A percentile compares a stretch with the other conserved stretches of the same genome.
Conservation (phyloP, 2,888 invertebrate genomes). For the Drosophila lutescens region DNA sequence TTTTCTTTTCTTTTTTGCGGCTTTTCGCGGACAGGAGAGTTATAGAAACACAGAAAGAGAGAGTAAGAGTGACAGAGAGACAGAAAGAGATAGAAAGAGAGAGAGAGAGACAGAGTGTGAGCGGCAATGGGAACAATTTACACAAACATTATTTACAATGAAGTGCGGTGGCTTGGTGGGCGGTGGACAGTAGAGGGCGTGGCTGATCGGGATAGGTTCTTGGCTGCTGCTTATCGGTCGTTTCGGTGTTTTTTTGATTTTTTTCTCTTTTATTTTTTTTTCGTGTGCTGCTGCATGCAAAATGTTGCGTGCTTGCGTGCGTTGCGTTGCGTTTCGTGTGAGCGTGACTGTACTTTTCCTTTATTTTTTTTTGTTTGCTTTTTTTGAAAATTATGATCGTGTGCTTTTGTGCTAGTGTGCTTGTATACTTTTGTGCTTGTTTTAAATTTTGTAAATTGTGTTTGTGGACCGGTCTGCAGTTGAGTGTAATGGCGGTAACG, state of each 20-base stretch:
- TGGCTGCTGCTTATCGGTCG: conserved; percentile 36
- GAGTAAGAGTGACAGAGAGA: conserved; percentile 18
- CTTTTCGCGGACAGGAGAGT: conserved; percentile 26
- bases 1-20: conserved; percentile 8
- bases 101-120: conserved; percentile 47
- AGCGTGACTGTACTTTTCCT: conserved; percentile 22
- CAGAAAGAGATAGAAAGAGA: conserved; percentile 20
- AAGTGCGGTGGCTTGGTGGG: conserved; percentile 48
- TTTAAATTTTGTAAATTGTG: conserved; percentile 24
- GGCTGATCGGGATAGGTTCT: conserved; percentile 18
- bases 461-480: conserved; percentile 42
- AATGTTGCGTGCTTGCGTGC: conserved; percentile 35
- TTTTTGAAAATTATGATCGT: conserved; percentile 19
- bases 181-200: conserved; percentile 14
- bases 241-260: conserved; percentile 30
- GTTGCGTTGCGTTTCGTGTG: conserved; percentile 27
- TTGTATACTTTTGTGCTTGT: conserved; percentile 19
- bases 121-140: conserved; percentile 52
- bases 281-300: conserved; percentile 61
- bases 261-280: conserved; percentile 24
- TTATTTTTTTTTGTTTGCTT: conserved; percentile 19
- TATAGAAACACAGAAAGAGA: conserved; percentile 33
- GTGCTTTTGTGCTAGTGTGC: conserved; percentile 29
- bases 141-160: conserved; percentile 71
- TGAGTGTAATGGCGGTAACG: conserved; percentile 33